phyloP scores from a whole-genome alignment of 2,888 invertebrate species.

The Lochmaea capreae region DNA sequence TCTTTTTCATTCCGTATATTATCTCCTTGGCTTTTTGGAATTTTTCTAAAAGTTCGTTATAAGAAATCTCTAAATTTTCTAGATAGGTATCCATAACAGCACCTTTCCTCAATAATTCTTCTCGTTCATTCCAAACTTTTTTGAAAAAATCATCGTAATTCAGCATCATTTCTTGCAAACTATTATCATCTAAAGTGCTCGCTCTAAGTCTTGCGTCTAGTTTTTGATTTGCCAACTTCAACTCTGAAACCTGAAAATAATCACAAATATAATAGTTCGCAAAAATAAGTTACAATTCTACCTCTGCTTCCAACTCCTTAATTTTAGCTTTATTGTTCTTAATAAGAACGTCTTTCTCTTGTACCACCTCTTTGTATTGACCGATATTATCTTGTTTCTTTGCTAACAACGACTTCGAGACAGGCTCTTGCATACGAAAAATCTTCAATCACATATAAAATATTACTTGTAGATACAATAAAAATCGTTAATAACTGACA shows the following conservation, averaged over 20 bases:
- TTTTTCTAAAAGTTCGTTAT: conserved; percentile 57
- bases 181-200: conserved; percentile 39
- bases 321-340: conserved; percentile 49
- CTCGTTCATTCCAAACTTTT: conserved; percentile 55
- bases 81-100: conserved; percentile 52
- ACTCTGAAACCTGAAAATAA: conserved; percentile 28
- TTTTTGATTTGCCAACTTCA: conserved; percentile 45
- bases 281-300: not conserved
- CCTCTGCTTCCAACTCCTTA: conserved; percentile 47
- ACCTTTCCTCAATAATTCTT: conserved; percentile 52
- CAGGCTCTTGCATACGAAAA: conserved; percentile 55
- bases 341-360: conserved; percentile 52
- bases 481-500: not conserved
- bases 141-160: conserved; percentile 58
- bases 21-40: conserved; percentile 58
- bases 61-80: conserved; percentile 57
- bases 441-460: conserved; percentile 45
- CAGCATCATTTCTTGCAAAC: conserved; percentile 49
- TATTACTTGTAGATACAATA: not conserved
- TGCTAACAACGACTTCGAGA: conserved; percentile 48
- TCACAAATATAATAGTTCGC: not conserved
- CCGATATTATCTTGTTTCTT: conserved; percentile 47
- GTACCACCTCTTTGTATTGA: conserved; percentile 49
- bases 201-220: conserved; percentile 37
- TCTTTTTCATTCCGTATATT: conserved; percentile 55